phyloP scores from a whole-genome alignment of 1,140 invertebrate genomes.

The Periplaneta americana region DNA sequence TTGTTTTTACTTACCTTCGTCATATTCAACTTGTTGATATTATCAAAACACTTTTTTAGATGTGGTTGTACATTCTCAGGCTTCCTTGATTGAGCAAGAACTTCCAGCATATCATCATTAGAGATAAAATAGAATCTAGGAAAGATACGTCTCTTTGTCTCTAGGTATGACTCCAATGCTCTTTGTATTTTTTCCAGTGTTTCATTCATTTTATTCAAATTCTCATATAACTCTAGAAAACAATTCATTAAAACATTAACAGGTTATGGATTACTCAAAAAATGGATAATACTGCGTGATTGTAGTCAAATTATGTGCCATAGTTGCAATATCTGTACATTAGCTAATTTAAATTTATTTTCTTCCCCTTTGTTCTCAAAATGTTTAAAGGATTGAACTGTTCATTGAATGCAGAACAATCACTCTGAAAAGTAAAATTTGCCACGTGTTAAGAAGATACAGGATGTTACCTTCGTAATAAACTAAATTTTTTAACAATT shows the following conservation, averaged over 20 bases:
- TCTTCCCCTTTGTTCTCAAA: no score
- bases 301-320: no score
- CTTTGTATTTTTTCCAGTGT: conserved; percentile 63
- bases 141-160: conserved; percentile 77
- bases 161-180: conserved; percentile 74
- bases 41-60: conserved; percentile 80
- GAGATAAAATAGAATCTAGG: conserved; percentile 85
- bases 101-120: conserved; percentile 82
- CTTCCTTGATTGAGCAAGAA: conserved; percentile 69
- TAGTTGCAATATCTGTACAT: no score
- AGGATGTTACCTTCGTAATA: neutral
- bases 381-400: no score
- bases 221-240: conserved; percentile 45
- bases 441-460: neutral
- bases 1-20: conserved; percentile 44
- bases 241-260: neutral
- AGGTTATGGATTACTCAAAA: no score
- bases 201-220: conserved; percentile 55
- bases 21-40: conserved; percentile 70
- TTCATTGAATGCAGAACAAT: no score
- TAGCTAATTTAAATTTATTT: no score
- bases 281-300: no score
- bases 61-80: conserved; percentile 77
- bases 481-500: neutral
- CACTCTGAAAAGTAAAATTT: neutral